Evolutionary conservation across 2,113 vertebrate species (phyloP), one percentile per base, ranked within the genome.

Genomic region (Pristiophorus japonicus): DNA sequence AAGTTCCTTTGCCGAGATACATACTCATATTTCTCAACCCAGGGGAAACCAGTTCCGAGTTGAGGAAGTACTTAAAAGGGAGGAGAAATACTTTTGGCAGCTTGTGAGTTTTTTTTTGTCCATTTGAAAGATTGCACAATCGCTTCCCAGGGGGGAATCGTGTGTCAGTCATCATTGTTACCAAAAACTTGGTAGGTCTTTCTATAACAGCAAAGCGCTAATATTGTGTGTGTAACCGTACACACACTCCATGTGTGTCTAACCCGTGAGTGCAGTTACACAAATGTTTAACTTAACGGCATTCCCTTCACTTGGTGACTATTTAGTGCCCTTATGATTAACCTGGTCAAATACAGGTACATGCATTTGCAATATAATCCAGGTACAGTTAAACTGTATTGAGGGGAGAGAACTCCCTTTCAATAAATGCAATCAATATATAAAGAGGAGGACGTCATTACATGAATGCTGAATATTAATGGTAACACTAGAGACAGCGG

Each of bases 1-100:
- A 95, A 94, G 93, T 95, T 95, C 67, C 95, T 94, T 73, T 95
- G 67, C 16, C 51, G 88, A 95, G 85, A 95, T 95, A 67, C 95
- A 85, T 90, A 65, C 59, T 67, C 73, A 30, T 66, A 59, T 70
- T 95, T 88, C 62, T 96, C 65, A 22, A 6, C 55, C 87, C 55
- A 20, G 45, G 45, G 85, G 42, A 95, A 95, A 30, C 73, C 93
- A 95, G 59, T n/a, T 85, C 94, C 94, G 95, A 96, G 65, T 62
- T 27, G 66, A 91, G 63, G 47, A 95, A 92, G 95, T 27, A 62
- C 66, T 92, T 70, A 73, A 95, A 75, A 95, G 30, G 42, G 59
- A 65, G 81, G 10, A 27, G 51, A n/a, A 16, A 55, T n/a, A 94
- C 90, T 22, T 22, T 18, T 34, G 75, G 24, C 85, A 88, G 12